Base-by-base conservation (phyloP, 2,888 invertebrate species). In the Volucella zonaria region DNA sequence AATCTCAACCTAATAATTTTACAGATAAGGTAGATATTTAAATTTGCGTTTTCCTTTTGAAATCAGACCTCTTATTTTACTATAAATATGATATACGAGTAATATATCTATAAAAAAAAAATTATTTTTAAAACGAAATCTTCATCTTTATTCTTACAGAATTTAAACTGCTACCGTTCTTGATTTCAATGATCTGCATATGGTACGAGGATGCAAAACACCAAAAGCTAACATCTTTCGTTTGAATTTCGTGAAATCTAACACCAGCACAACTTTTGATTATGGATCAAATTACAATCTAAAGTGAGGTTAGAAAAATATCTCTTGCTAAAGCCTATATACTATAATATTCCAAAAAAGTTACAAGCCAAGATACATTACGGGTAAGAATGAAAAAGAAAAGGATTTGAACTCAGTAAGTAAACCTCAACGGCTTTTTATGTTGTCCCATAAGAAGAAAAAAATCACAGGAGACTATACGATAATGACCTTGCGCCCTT, bases 221-320 rank as follows among this genome's bases (percentile, higher is more conserved):
- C 59, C 15, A 8, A 40, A 14, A 59, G 14, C 49, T 3, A 64
- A 73, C 73, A 78, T 73, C 56, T 78, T 82, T 52, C 73, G 68
- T 64, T 73, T 54, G 73, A 82, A 82, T 68, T 78, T 68, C 4
- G n/a, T 73, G 78, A 78, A 78, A 82, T 62, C 59, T n/a, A 52
- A 78, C 51, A 78, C 78, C 49, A 51, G 18, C 11, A 51, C 31
- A 49, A 52, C 61, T 15, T 14, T 23, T 12, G 54, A 66, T 58
- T 70, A 66, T 12, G 56, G 71, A 78, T 82, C 62, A 23, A 78
- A 78, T 82, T 82, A 73, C 82, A 45, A 66, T 61, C 54, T 66
- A 59, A 70, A 58, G 54, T 14, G 49, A 66, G 54, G 10, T 31
- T 54, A 42, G 59, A 62, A 49, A 54, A 68, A 52, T 52, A 45